Evolutionary conservation across 2,797 vertebrate genomes (phyloP), one percentile per base, ranked within the genome.

Genomic region (Fundulus diaphanus): DNA sequence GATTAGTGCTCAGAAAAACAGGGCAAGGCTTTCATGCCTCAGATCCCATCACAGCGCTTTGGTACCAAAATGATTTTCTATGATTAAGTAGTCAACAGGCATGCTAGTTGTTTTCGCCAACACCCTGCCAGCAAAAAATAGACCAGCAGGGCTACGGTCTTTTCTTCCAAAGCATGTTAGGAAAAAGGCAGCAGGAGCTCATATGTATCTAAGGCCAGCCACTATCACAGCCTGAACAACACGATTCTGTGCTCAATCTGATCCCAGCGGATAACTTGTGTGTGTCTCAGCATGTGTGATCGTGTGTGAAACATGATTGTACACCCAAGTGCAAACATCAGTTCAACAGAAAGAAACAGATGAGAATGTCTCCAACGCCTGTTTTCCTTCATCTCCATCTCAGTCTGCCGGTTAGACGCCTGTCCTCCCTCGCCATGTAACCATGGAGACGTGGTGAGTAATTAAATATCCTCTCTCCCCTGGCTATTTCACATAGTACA

Each of bases 401-500:
- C 84, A 83, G 85, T 82, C 85, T 87, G 82, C 82, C 78, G 78
- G 57, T 1, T 52, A 69, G 69, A 75, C 78, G 85, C 73, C 66
- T 78, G 77, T 91, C 81, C 81, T 82, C 89, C 82, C 65, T 37
- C 69, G 70, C 24, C 68, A 42, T 35, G 82, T 90, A 80, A 68
- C 86, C 82, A 90, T 90, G 84, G 90, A 87, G 90, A 93, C 86
- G 74, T 82, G 77, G 77, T 85, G 85, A 91, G 82, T 94, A 90
- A 94, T 94, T 93, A 93, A 94, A 92, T 92, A 92, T 84, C 89
- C 89, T 83, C 77, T 79, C 80, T 90, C 90, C 87, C 87, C 80
- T 88, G 85, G 84, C 83, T 90, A 87, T 91, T 66, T 89, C 90
- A 93, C 87, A 93, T 87, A 90, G 88, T 83, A 89, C 89, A 88